Evolutionary conservation across 2,797 vertebrate genomes (phyloP), one percentile per base, ranked within the genome.

Genomic region (Ctenochaetus hawaiiensis): DNA sequence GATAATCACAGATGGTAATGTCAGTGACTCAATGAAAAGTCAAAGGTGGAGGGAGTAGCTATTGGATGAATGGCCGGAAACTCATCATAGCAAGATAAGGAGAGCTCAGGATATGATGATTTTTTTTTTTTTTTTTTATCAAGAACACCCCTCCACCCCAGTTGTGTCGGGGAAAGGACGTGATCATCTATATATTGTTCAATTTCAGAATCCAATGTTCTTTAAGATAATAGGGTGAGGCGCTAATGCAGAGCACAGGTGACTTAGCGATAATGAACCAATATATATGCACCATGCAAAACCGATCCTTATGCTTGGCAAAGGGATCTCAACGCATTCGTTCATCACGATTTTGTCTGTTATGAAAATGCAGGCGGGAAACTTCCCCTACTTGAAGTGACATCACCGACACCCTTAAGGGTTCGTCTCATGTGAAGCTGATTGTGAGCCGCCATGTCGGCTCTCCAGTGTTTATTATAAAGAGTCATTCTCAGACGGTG

Each of bases 221-320:
- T 93, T 91, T 79, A 89, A 90, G 90, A 91, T 92, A 92, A 93
- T 91, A 87, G 81, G 86, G 86, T 87, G 86, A 81, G 70, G 70
- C 84, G 91, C 72, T 89, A 88, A 93, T 87, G 67, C 80, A 71
- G 78, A 69, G 82, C 89, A 92, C 84, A 93, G 93, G 91, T 94
- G 91, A 94, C 90, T 88, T 73, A 76, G 86, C 77, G 89, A 92
- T 93, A 95, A 95, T 95, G 93, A 94, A 90, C 92, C 92, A 94
- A 93, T 95, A 94, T 95, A 94, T 94, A 94, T 95, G 94, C 93
- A 94, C 91, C 92, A 93, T 82, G 78, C 88, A 85, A 85, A 83
- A 88, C 63, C 60, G 72, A 90, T 86, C 84, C 88, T 89, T 86
- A 84, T 70, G 83, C 86, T 83, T 54, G 70, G 80, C 74, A 82